Evolutionary conservation across 2,888 invertebrate species (phyloP), one percentile per base, ranked within the genome.

Genomic region (Sinhomidia bicolor): DNA sequence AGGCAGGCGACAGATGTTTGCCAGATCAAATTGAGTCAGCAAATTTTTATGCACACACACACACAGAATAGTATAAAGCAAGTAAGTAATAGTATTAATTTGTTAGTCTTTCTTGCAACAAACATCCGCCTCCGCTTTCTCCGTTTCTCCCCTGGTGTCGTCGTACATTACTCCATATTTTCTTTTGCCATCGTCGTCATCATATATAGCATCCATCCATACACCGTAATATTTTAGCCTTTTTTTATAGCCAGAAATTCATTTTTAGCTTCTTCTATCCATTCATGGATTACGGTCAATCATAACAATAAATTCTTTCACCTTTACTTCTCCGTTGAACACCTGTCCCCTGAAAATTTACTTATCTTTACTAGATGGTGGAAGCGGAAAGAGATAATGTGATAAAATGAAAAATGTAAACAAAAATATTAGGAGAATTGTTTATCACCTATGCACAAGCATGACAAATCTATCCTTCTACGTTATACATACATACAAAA

Each of bases 101-200:
- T n/a, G n/a, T n/a, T n/a, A n/a, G n/a, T n/a, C n/a, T n/a, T n/a
- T n/a, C n/a, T n/a, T n/a, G n/a, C n/a, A n/a, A n/a, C n/a, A n/a
- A n/a, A n/a, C n/a, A 78, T 78, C 65, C 82, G 82, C 68, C 82
- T 82, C 82, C 68, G 82, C 82, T 82, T 82, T 82, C 68, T 68
- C 68, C 82, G 32, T 81, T 60, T 41, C 44, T 71, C 20, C 20
- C n/a, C 23, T 23, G 71, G 23, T 36, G 29, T 32, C 36, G n/a
- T 17, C 29, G 20, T 74, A 74, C 74, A 68, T 32, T 36, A 17
- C 65, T 51, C 36, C 3, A 36, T 7, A 36, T 36, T 36, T 36
- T 36, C 36, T 36, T n/a, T n/a, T n/a, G n/a, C n/a, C n/a, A n/a
- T n/a, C n/a, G n/a, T n/a, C n/a, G n/a, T n/a, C 36, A 36, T 36